phyloP scores from a whole-genome alignment of 2,797 vertebrate species.

The Euthynnus affinis region DNA sequence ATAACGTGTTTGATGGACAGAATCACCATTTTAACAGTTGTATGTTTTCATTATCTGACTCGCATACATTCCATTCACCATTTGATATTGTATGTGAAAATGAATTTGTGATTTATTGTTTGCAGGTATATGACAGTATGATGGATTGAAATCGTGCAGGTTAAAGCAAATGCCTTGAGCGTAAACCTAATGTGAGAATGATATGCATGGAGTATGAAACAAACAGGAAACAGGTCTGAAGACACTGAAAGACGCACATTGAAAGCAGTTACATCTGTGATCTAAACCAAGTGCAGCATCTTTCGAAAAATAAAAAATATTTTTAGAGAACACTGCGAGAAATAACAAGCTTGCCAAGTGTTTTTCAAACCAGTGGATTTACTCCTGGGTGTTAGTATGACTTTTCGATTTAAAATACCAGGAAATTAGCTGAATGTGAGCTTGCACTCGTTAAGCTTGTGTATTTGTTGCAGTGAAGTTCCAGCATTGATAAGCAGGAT shows the following conservation, averaged over 20 bases:
- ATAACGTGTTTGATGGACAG: slow-evolving; percentile 9
- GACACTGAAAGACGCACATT: slow-evolving; percentile 60
- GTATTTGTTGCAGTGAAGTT: slow-evolving; percentile 76
- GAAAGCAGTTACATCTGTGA: slow-evolving; percentile 76
- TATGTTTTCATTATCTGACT: slow-evolving; percentile 11
- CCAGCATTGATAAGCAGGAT: slow-evolving; percentile 77
- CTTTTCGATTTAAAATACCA: slow-evolving; percentile 52
- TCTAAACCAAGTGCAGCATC: slow-evolving; percentile 83
- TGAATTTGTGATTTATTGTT: slow-evolving; percentile 23
- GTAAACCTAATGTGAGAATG: slow-evolving; percentile 45
- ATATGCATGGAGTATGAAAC: slow-evolving; percentile 31
- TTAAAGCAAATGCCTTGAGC: slow-evolving; percentile 53
- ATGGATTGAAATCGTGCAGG: slow-evolving; percentile 29
- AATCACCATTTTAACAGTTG: slow-evolving; percentile 13
- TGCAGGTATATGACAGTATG: slow-evolving; percentile 4
- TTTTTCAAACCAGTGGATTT: slow-evolving; percentile 47
- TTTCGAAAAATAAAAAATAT: slow-evolving; percentile 74
- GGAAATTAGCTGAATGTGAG: slow-evolving; percentile 48
- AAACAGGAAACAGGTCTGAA: slow-evolving; percentile 58
- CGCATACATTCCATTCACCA: slow-evolving; percentile 12
- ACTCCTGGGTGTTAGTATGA: slow-evolving; percentile 29
- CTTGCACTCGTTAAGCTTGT: slow-evolving; percentile 72
- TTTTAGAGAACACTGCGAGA: slow-evolving; percentile 71
- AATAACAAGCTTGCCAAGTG: slow-evolving; percentile 75
- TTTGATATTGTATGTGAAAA: slow-evolving; percentile 11